Conservation (phyloP, 2,797 vertebrate genomes). For the Mus spretus region DNA sequence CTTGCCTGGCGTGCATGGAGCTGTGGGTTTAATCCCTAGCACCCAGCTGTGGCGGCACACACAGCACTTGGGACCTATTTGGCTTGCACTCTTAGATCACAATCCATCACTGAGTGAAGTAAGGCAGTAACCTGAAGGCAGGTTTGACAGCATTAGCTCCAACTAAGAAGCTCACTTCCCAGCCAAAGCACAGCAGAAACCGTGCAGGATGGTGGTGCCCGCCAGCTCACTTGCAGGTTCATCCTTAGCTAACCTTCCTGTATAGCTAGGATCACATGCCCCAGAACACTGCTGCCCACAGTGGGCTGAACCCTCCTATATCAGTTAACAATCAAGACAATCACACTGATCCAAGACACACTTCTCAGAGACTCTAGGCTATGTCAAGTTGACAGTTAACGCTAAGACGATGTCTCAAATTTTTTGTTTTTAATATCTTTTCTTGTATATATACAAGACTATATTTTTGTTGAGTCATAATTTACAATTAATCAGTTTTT, state of each 20-base stretch:
- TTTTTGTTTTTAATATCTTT: not conserved
- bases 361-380: not conserved
- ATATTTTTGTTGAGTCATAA: not conserved
- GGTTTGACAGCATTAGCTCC: not conserved
- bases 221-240: not conserved
- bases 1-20: not conserved
- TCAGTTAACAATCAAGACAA: not conserved
- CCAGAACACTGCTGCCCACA: not conserved
- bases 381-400: not conserved
- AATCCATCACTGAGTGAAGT: no score
- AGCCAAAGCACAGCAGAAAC: not conserved
- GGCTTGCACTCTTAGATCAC: not conserved
- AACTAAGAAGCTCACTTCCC: not conserved
- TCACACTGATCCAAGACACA: not conserved
- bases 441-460: not conserved
- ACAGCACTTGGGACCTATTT: not conserved
- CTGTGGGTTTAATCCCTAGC: not conserved
- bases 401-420: not conserved
- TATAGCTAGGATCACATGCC: not conserved
- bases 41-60: not conserved
- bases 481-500: not conserved
- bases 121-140: not conserved
- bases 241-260: not conserved
- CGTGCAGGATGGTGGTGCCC: not conserved
- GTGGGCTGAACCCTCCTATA: not conserved